Base-by-base conservation (phyloP, 2,888 invertebrate species). In the Linnaemya tessellans region DNA sequence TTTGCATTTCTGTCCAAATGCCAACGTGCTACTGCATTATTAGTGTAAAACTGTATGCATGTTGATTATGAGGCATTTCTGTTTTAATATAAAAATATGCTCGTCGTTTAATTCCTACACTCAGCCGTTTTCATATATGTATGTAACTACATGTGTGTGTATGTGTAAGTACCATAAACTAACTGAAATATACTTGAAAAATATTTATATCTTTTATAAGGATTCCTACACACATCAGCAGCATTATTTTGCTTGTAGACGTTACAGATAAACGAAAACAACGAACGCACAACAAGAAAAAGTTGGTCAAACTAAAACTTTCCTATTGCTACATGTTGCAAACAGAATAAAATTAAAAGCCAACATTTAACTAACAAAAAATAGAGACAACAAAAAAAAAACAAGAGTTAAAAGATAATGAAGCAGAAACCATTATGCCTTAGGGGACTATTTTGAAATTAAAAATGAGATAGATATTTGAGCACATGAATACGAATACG, bases 241-340 rank as follows among this genome's bases (percentile, higher is more conserved):
- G 8, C 15, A 30, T 54, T n/a, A n/a, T n/a, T 54, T 38, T n/a
- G 18, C 41, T 18, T 18, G 30, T 18, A 41, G 30, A 46, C 43
- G 35, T 15, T 30, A 30, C 18, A 25, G 5, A 5, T 58, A 30
- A 30, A 30, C 30, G 11, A 60, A 30, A 60, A 62, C 56, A 56
- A 56, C 4, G 1, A 30, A 35, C n/a, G 38, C 49, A 58, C 20
- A 20, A 73, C 3, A 62, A 58, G 62, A 81, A 75, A 75, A 81
- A 62, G 35, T 60, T 67, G 67, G 67, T 68, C 62, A 68, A 75
- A 81, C 74, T 67, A 60, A 77, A 70, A 74, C 60, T 80, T 67
- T 74, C 30, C 43, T 70, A n/a, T 60, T 78, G 30, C 68, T 60
- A 51, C 49, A 70, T 60, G 51, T 62, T 79, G 41, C 78, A 60